Conservation (phyloP, 2,113 vertebrate species). For the Corvus cornix region DNA sequence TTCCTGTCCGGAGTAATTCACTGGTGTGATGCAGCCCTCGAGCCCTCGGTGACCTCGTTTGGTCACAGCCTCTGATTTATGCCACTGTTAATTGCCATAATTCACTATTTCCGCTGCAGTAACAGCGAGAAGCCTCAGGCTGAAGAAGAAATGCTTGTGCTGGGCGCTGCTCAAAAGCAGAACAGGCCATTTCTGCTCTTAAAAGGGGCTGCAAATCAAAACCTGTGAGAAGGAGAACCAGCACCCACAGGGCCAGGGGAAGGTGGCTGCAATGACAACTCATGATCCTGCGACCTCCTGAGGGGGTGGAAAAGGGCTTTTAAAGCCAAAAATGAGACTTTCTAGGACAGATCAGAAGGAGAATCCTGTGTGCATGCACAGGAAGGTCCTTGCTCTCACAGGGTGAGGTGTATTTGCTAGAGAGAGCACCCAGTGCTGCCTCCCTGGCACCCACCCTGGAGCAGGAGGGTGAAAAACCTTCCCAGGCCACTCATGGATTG, state of each 20-base stretch:
- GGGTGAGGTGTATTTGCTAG: neutral
- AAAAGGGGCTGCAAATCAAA: neutral
- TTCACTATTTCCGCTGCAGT: neutral
- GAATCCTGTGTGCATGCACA: neutral
- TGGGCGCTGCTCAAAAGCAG: neutral
- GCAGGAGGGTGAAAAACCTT: neutral
- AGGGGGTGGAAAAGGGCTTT: neutral
- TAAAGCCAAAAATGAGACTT: neutral
- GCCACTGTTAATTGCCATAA: neutral
- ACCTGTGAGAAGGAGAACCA: neutral
- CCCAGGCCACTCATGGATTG: neutral
- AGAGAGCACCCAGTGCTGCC: neutral
- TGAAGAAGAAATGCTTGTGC: neutral
- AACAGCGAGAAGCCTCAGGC: neutral
- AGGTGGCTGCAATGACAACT: neutral
- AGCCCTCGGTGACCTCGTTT: neutral
- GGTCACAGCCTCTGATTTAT: constrained; percentile 13
- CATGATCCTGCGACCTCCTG: neutral
- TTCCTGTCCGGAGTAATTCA: constrained; percentile 35
- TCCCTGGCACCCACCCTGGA: neutral
- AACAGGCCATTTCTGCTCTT: neutral
- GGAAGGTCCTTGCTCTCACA: neutral
- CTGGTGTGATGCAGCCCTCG: neutral
- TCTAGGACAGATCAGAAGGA: neutral
- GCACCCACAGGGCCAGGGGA: neutral